These are phyloP conservation scores for Panthera tigris DNA, from an alignment of 2,113 vertebrate species.

Conservation along the genomic window DNA sequence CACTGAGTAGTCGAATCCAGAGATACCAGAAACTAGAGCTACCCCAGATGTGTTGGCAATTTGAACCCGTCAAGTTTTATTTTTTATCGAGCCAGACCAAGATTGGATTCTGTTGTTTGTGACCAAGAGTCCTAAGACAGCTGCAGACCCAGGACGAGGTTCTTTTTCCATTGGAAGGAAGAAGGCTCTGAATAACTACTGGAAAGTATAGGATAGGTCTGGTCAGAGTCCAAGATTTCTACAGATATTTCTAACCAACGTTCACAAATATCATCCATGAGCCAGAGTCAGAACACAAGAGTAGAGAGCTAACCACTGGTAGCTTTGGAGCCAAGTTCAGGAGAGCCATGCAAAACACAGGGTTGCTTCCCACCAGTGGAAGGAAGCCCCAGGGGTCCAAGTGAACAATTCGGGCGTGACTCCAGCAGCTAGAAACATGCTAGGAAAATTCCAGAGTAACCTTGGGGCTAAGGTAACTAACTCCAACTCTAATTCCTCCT, in stretches of 20 bases:
- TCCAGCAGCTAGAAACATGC: not conserved
- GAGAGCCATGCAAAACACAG: not conserved
- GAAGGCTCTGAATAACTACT: not conserved
- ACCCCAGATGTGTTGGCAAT: not conserved
- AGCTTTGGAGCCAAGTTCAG: not conserved
- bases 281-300: not conserved
- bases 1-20: not conserved
- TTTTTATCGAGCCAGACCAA: not conserved
- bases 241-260: not conserved
- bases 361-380: not conserved
- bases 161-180: not conserved
- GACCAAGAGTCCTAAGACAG: not conserved
- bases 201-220: not conserved
- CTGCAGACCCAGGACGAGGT: not conserved
- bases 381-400: not conserved
- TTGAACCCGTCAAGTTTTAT: not conserved
- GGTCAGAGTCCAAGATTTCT: not conserved
- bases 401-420: not conserved
- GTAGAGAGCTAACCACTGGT: not conserved
- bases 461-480: not conserved
- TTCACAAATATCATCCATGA: not conserved
- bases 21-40: not conserved
- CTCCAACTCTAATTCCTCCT: not conserved
- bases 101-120: slow-evolving; percentile 9
- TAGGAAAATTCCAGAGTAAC: slow-evolving; percentile 9